Base-by-base conservation (phyloP, 2,888 invertebrate genomes). In the Brachyptera risi region DNA sequence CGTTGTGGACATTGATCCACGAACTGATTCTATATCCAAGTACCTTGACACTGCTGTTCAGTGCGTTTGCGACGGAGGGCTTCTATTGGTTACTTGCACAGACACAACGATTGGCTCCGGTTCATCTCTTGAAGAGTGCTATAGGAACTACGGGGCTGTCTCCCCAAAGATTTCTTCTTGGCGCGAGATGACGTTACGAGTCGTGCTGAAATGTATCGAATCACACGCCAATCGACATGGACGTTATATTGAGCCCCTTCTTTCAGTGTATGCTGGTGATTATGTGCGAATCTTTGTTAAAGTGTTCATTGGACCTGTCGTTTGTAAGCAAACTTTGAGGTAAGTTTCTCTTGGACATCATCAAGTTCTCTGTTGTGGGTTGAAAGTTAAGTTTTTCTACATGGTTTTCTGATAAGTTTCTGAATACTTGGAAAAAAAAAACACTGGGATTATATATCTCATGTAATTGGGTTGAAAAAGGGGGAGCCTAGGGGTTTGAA, bases 161-260 rank as follows among this genome's bases (percentile, higher is more conserved):
- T 90, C 97, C 1, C 74, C 97, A 47, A 86, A 88, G 70, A 85
- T 87, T 13, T 92, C 90, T 71, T 84, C 87, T 58, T 96, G 96
- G 69, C 98, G 99, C 78, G 99, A 99, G 83, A 89, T 96, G 87
- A 96, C 94, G 0, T 73, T 99, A n/a, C 81, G 99, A 65, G 97
- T 99, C 71, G 78, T 98, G 38, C 76, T 99, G 21, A 90, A 93
- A 70, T 86, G 89, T 67, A 89, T 99, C 66, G 93, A 97, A 71
- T 82, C 87, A 0, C 92, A 94, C 70, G 98, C 99, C 0, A 95
- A 92, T 71, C 83, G 94, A 27, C 95, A 99, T 75, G 90, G 94
- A 2, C 83, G 93, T 65, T 96, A 94, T 74, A 96, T 96, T 67
- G 86, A 86, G 42, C 99, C 99, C 0, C 72, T 98, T 44, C 73